phyloP scores from a whole-genome alignment of 2,113 vertebrate genomes.

The Paramormyrops kingsleyae region DNA sequence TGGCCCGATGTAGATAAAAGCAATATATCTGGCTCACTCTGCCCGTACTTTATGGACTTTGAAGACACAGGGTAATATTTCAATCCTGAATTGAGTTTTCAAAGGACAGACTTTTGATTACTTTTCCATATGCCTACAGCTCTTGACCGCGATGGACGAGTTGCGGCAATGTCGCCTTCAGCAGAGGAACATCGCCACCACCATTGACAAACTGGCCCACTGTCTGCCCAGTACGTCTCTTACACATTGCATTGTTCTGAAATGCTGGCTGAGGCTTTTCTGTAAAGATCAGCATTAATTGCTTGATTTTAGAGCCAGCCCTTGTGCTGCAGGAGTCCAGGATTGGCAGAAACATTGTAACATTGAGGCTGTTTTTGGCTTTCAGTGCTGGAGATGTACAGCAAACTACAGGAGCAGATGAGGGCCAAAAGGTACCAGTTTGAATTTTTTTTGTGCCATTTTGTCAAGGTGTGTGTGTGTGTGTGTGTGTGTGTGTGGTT shows the following conservation, averaged over 20 bases:
- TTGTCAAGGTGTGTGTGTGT: neutral
- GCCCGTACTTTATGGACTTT: neutral
- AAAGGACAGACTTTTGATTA: neutral
- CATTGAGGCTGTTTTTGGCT: neutral
- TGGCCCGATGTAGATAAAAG: neutral
- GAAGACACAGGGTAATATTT: neutral
- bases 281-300: neutral
- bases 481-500: too few species aligned
- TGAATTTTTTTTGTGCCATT: neutral
- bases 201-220: slow-evolving; percentile 83
- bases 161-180: slow-evolving; percentile 84
- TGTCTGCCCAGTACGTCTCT: slow-evolving; percentile 80
- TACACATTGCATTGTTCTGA: neutral
- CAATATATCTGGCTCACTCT: neutral
- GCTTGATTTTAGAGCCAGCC: neutral
- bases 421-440: slow-evolving; percentile 77
- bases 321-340: neutral
- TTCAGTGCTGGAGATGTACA: slow-evolving; percentile 96
- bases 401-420: slow-evolving; percentile 91
- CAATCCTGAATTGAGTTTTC: neutral
- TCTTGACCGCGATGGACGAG: slow-evolving; percentile 81
- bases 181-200: slow-evolving; percentile 91
- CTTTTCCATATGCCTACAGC: slow-evolving; percentile 48
- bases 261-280: neutral
- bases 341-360: neutral